Evolutionary conservation across 2,888 invertebrate species (phyloP), one percentile per base, ranked within the genome.

Genomic region (Aquatica leii): DNA sequence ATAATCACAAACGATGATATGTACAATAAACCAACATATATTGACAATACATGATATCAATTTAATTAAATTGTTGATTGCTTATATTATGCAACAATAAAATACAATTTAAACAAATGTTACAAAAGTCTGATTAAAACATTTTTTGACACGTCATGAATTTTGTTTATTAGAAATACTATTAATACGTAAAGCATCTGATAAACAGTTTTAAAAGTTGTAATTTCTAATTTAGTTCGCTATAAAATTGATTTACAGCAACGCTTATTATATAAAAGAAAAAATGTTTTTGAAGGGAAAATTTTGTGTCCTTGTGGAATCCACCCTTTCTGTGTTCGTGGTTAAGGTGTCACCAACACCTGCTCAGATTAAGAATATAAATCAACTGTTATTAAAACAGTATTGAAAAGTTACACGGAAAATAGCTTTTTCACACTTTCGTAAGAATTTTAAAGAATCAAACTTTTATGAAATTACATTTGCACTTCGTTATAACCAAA

Each of bases 321-420:
- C 48, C 53, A 53, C 53, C 53, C 48, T 48, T 24, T 59, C 41
- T 51, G 15, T 35, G 35, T 53, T 59, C 53, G 59, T n/a, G 59
- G 59, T 52, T 53, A 53, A 67, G 55, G 66, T 74, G 75, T 71
- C 75, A 72, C 62, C 62, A 73, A 70, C 75, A 76, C 76, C 75
- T 75, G 76, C 69, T 68, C 71, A 66, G 73, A 76, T 75, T 75
- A 75, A 71, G 71, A 57, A 68, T 68, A 74, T 76, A 74, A 76
- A 75, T 76, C 75, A 76, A 68, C 68, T 67, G 71, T 76, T 76
- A 76, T 76, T 76, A 76, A 76, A 76, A 73, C 70, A 71, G 69
- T 73, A 74, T 76, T 75, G 31, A 11, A 20, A 12, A 31, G 14
- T 24, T 11, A 12, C 24, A 24, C 24, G 12, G 31, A 11, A 50